These are phyloP conservation scores for Drosophila trichaetosa DNA, from an alignment of 2,888 invertebrate species.

Conservation along the genomic window DNA sequence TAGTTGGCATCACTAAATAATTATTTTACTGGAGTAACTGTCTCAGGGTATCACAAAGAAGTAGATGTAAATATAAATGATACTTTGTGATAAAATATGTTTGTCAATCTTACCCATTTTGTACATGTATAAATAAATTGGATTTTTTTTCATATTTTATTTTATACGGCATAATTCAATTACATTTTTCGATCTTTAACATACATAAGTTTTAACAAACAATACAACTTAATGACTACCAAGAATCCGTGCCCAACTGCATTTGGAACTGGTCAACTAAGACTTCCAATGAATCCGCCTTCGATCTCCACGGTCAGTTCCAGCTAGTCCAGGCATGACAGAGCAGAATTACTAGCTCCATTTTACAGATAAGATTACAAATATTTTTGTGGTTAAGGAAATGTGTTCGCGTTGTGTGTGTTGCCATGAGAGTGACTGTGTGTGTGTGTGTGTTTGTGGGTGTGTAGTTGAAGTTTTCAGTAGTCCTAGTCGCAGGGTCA, in stretches of 20 bases:
- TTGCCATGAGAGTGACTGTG: neutral
- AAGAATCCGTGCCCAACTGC: constrained; percentile 61
- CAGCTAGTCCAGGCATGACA: constrained; percentile 26
- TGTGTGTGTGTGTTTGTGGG: neutral
- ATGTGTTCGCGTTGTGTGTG: constrained; percentile 14
- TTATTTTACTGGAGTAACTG: neutral
- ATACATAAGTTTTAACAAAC: constrained; percentile 68
- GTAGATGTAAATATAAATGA: neutral
- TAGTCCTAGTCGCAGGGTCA: constrained; percentile 42
- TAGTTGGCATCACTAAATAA: neutral
- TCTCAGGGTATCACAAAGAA: neutral
- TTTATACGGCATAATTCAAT: constrained; percentile 63
- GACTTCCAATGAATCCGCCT: constrained; percentile 20
- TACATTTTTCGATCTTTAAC: constrained; percentile 65
- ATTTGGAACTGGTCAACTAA: constrained; percentile 47
- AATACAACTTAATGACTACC: constrained; percentile 78
- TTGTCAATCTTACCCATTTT: neutral
- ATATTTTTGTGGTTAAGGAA: constrained; percentile 24
- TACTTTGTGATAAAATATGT: neutral
- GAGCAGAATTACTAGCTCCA: constrained; percentile 23
- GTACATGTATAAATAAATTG: neutral
- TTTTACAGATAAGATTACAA: constrained; percentile 23
- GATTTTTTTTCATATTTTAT: constrained; percentile 14
- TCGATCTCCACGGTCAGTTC: constrained; percentile 25
- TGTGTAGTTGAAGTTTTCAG: constrained; percentile 42